phyloP scores from a whole-genome alignment of 2,113 vertebrate species.

The Sander vitreus region DNA sequence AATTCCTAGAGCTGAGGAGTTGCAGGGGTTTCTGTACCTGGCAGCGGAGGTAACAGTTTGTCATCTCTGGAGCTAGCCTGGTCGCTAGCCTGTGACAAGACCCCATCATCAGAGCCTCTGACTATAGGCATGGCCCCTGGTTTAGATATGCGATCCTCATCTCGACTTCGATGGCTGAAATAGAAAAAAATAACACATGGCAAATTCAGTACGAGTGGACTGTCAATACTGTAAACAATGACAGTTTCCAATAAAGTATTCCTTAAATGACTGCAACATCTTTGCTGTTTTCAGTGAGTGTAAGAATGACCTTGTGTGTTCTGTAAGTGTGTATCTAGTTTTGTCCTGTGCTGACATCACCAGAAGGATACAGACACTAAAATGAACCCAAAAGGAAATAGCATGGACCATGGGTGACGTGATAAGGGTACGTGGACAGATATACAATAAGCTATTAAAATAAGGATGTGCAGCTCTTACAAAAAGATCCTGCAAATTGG shows the following conservation, averaged over 20 bases:
- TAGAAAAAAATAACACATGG: conserved; percentile 2
- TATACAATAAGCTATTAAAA: conserved; percentile 48
- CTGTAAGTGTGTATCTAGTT: conserved; percentile 25
- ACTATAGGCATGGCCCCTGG: conserved; percentile 88
- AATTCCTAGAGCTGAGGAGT: background rate
- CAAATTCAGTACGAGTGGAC: background rate
- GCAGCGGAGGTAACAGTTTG: conserved; percentile 91
- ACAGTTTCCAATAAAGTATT: background rate
- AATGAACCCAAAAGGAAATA: conserved; percentile 35
- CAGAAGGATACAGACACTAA: conserved; percentile 24
- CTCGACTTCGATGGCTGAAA: conserved; percentile 91
- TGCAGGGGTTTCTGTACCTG: conserved; percentile 83
- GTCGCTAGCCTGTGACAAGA: conserved; percentile 86
- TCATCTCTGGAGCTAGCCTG: conserved; percentile 87
- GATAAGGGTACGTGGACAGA: conserved; percentile 8
- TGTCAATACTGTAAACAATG: background rate
- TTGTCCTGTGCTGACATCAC: conserved; percentile 23
- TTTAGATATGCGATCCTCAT: conserved; percentile 92
- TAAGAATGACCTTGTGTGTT: conserved; percentile 4
- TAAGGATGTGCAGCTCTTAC: conserved; percentile 3
- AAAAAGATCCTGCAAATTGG: background rate
- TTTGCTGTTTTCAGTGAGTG: background rate
- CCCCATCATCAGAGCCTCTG: conserved; percentile 86
- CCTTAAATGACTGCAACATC: conserved; percentile 5
- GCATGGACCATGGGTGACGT: background rate